These are phyloP conservation scores for Sebastolobus altivelis DNA, from an alignment of 2,797 vertebrate genomes.

Conservation along the genomic window DNA sequence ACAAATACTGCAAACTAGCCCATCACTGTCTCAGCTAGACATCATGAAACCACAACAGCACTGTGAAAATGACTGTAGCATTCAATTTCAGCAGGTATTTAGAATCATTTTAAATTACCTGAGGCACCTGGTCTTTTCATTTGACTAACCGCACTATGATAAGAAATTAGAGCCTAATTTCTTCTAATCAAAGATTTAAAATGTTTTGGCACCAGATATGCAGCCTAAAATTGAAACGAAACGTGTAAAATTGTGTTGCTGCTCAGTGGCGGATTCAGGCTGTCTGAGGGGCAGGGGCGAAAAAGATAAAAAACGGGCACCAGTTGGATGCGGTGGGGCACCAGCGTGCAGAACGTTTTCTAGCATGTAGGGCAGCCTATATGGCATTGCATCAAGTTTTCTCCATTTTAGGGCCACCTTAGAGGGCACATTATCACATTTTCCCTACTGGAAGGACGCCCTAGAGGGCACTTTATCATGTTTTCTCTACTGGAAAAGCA, in stretches of 20 bases:
- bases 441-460: too few relatives aligned
- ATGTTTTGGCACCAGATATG: not conserved
- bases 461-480: too few relatives aligned
- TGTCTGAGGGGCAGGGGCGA: not conserved
- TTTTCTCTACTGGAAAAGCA: too few relatives aligned
- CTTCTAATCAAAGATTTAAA: not conserved
- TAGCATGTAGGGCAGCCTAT: too few relatives aligned
- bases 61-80: not conserved
- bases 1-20: not conserved
- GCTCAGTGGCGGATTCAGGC: not conserved
- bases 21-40: not conserved
- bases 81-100: slow-evolving; percentile 1
- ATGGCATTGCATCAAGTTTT: too few relatives aligned
- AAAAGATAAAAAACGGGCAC: not conserved
- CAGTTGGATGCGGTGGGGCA: not conserved
- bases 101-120: slow-evolving; percentile 18
- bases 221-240: not conserved
- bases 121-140: slow-evolving; percentile 23
- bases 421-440: too few relatives aligned
- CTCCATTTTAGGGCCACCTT: too few relatives aligned
- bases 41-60: not conserved
- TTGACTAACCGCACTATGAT: slow-evolving; percentile 1
- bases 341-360: too few relatives aligned
- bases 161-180: slow-evolving; percentile 26
- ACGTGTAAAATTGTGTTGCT: slow-evolving; percentile 8